Conservation (phyloP, 2,888 invertebrate species). For the Emmelina monodactyla region DNA sequence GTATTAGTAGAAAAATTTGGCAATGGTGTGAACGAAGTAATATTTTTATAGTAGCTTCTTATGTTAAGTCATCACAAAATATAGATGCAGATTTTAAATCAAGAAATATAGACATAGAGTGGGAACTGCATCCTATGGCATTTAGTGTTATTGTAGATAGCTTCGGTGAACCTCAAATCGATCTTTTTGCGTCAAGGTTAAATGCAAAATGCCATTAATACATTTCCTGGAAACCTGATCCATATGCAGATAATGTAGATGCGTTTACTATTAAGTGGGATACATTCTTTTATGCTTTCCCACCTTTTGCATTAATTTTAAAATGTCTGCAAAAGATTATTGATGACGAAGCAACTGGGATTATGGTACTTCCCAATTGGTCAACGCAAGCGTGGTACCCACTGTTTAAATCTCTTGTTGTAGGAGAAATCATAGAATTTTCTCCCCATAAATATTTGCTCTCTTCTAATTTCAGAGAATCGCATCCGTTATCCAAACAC, state of each 20-base stretch:
- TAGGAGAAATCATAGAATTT: not conserved
- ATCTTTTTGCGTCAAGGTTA: not conserved
- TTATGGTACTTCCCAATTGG: not conserved
- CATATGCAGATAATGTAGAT: slow-evolving; percentile 1
- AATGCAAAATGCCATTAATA: slow-evolving; percentile 2
- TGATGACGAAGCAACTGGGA: slow-evolving; percentile 2
- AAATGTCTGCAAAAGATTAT: not conserved
- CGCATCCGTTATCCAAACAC: not conserved
- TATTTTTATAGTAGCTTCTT: not conserved
- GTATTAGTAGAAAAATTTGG: not conserved
- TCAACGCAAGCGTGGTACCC: not conserved
- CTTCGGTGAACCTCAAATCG: not conserved
- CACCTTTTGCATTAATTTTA: not conserved
- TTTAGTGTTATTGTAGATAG: not conserved
- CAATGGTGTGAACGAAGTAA: not conserved
- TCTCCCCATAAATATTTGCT: not conserved
- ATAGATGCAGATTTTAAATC: slow-evolving; percentile 1
- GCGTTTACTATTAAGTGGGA: slow-evolving; percentile 1
- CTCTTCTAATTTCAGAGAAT: not conserved
- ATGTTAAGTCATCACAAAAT: not conserved
- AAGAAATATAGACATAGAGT: slow-evolving; percentile 2
- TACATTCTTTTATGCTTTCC: not conserved
- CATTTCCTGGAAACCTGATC: slow-evolving; percentile 2
- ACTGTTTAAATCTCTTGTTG: not conserved
- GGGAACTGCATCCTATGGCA: not conserved